Evolutionary conservation across 2,888 invertebrate genomes (phyloP).

Genomic region (Gisinianus flammeolus): DNA sequence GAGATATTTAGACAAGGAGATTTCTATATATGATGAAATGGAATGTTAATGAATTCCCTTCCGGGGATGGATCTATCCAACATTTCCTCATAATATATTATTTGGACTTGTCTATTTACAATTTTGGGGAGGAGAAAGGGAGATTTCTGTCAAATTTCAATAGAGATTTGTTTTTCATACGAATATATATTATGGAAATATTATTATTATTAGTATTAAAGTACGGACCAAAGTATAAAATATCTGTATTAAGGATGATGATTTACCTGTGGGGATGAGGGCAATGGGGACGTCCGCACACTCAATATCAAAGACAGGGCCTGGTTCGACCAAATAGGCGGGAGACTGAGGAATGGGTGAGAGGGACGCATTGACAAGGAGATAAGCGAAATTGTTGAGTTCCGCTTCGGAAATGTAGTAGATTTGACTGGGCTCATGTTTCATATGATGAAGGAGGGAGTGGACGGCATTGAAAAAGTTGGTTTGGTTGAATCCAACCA

Average conservation of each 20-base stretch:
- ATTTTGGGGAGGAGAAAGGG: too few relatives aligned
- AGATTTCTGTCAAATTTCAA: too few relatives aligned
- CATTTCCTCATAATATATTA: too few relatives aligned
- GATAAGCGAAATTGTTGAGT: slow-evolving; percentile 48
- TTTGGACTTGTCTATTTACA: too few relatives aligned
- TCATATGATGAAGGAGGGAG: slow-evolving; percentile 48
- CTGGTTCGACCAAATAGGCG: slow-evolving; percentile 46
- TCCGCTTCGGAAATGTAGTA: slow-evolving; percentile 52
- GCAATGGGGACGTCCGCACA: slow-evolving; percentile 57
- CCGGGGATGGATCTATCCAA: too few relatives aligned
- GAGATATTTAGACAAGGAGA: too few relatives aligned
- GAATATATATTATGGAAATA: too few relatives aligned
- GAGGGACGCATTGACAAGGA: slow-evolving; percentile 48
- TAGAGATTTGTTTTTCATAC: too few relatives aligned
- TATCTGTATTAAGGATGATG: not conserved
- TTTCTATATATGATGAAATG: too few relatives aligned
- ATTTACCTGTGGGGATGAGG: slow-evolving; percentile 57
- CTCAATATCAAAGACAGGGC: slow-evolving; percentile 57
- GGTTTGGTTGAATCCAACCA: slow-evolving; percentile 55
- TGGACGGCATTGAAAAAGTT: slow-evolving; percentile 49
- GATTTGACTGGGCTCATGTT: slow-evolving; percentile 51
- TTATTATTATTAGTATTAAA: too few relatives aligned
- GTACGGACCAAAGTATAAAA: too few relatives aligned
- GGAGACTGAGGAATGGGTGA: slow-evolving; percentile 34
- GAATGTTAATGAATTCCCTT: too few relatives aligned